These are phyloP conservation scores for Rhamphomyia laevipes DNA, from an alignment of 2,888 invertebrate species.

Conservation along the genomic window DNA sequence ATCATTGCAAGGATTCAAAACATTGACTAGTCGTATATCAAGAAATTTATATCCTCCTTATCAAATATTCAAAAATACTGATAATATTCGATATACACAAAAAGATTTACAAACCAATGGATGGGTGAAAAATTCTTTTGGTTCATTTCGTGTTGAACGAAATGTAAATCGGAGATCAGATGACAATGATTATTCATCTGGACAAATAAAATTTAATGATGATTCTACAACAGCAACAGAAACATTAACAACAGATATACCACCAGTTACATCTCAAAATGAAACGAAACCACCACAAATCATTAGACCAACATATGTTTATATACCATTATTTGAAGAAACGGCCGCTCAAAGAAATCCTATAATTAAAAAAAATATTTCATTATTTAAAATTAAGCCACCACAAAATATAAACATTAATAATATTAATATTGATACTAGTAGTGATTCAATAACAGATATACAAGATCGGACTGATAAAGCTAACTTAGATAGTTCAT, in stretches of 20 bases:
- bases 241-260: conserved; percentile 9
- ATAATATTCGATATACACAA: conserved; percentile 31
- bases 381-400: conserved; percentile 26
- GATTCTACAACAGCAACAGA: neutral
- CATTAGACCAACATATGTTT: conserved; percentile 29
- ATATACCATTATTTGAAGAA: conserved; percentile 28
- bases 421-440: conserved; percentile 18
- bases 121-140: conserved; percentile 30
- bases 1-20: neutral
- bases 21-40: conserved; percentile 20
- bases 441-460: conserved; percentile 22
- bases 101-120: conserved; percentile 29
- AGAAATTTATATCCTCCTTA: conserved; percentile 36
- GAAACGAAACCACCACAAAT: conserved; percentile 25
- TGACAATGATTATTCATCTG: conserved; percentile 1
- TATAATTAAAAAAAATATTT: conserved; percentile 23
- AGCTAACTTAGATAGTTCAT: neutral
- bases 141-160: conserved; percentile 27
- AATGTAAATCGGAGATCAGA: conserved; percentile 11
- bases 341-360: neutral
- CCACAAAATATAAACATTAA: conserved; percentile 20
- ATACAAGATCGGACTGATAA: conserved; percentile 20
- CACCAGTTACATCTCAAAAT: conserved; percentile 5
- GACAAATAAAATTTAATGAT: conserved; percentile 4
- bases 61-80: conserved; percentile 31